Evolutionary conservation across 2,797 vertebrate species (phyloP).

Genomic region (Xiphophorus birchmanni): DNA sequence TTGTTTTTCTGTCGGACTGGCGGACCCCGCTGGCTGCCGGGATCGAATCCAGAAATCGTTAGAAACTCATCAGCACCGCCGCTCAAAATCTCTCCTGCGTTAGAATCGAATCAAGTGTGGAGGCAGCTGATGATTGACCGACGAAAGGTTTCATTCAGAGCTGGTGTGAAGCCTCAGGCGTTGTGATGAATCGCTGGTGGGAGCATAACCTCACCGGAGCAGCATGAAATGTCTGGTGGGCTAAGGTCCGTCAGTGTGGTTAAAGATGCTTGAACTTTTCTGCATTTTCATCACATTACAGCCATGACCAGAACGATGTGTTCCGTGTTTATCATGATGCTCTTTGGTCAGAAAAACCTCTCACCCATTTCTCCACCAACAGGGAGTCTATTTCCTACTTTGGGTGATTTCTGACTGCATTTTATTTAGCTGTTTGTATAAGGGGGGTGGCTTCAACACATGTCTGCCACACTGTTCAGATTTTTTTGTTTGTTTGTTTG

Average conservation of each 20-base stretch:
- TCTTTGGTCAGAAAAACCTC: background rate
- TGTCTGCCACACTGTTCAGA: background rate
- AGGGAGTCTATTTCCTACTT: background rate
- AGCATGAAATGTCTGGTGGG: background rate
- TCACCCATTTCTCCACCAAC: background rate
- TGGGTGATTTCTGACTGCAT: background rate
- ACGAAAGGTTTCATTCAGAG: slow-evolving; percentile 4
- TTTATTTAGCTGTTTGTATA: background rate
- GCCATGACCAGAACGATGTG: background rate
- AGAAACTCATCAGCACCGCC: background rate
- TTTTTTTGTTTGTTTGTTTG: background rate
- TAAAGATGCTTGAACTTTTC: background rate
- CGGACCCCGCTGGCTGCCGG: background rate
- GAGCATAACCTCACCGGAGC: background rate
- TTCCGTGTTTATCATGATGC: background rate
- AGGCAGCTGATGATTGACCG: background rate
- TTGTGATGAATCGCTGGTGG: background rate
- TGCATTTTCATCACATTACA: background rate
- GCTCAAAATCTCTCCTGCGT: background rate
- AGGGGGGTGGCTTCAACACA: background rate
- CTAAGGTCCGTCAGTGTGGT: no score
- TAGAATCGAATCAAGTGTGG: background rate
- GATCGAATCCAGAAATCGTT: background rate
- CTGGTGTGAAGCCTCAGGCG: background rate
- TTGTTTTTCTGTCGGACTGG: background rate